Base-by-base conservation (phyloP, 2,888 invertebrate genomes). In the Lingula anatina region DNA sequence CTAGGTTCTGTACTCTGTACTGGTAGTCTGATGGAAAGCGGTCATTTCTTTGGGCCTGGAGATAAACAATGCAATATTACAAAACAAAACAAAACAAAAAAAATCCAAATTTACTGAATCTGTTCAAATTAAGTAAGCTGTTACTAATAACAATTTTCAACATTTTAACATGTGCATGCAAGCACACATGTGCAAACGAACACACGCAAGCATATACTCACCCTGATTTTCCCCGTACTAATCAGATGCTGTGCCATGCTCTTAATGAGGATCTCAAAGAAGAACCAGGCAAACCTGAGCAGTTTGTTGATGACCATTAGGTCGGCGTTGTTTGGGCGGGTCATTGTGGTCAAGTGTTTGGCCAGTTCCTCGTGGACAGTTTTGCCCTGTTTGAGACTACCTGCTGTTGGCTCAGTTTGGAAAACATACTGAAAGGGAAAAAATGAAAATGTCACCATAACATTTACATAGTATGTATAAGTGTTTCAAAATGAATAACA, bases 231-330 rank as follows among this genome's bases (percentile, higher is more conserved):
- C 23, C 89, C 90, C 2, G 89, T 88, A 51, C 85, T 84, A 45
- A 95, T 82, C 54, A 97, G 81, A 78, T 89, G 87, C 72, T 94
- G 91, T 0, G 91, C 90, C 93, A 96, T 94, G 73, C 92, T 90
- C 76, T 96, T 96, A 31, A 87, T 82, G 61, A 92, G 86, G 55
- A 94, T 83, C 70, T 93, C 90, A 61, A 95, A 90, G 80, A 97
- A 91, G 75, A 96, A 94, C 70, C 86, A 85, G 0, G 92, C 88
- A 73, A 95, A 92, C 60, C 88, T 86, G 84, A 95, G 88, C 70
- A 96, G 90, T 70, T 90, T 90, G 73, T 89, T 87, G 9, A 92
- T 87, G 18, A 92, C 85, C 51, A 92, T 80, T 67, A 90, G 89
- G 73, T 95, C 93, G 1, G 86, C 85, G 65, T 87, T 87, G 55